Base-by-base conservation (phyloP, 2,113 vertebrate genomes). In the Datnioides undecimradiatus region DNA sequence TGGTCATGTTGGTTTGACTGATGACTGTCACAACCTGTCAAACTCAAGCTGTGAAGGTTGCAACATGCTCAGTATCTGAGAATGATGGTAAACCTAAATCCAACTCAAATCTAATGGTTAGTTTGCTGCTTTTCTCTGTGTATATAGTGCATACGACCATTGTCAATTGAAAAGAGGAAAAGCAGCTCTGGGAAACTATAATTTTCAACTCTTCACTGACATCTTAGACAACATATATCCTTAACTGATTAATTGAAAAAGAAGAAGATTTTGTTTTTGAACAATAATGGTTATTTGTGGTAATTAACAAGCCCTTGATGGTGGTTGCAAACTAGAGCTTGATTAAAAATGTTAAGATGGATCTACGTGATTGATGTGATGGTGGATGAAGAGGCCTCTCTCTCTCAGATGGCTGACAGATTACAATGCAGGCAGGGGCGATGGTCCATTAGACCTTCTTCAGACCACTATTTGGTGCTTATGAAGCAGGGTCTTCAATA, bases 401-500 rank as follows among this genome's bases (percentile, higher is more conserved):
- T 38, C 59, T 77, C 46, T 74, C 29, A 54, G 52, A 54, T 60
- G 43, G 75, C 73, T 73, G 67, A 83, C 43, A 33, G 38, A 87
- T 88, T 46, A 83, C 73, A 91, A 83, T 31, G 72, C 43, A 2
- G 59, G 14, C 58, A 64, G 11, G 16, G 55, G 43, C 10, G 19
- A 41, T 68, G 14, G 3, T 88, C 89, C 49, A 88, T 91, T 90
- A 79, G 78, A 34, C 51, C 52, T 66, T 84, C 71, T 67, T 66
- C 66, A 78, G 75, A 82, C 76, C 71, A 69, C 51, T 54, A 40
- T 84, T 88, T 82, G 55, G 11, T 76, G 73, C 79, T 86, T 65
- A 45, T 80, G 62, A 86, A 89, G 83, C 54, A 85, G 66, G 52
- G 66, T 64, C 88, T 91, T 94, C 86, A 93, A 91, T 93, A 94